Percentiles rank a stretch among this genome's conserved stretches.
These are phyloP conservation scores for Clarias gariepinus DNA, from an alignment of 2,113 vertebrate genomes.

Conservation along the genomic window DNA sequence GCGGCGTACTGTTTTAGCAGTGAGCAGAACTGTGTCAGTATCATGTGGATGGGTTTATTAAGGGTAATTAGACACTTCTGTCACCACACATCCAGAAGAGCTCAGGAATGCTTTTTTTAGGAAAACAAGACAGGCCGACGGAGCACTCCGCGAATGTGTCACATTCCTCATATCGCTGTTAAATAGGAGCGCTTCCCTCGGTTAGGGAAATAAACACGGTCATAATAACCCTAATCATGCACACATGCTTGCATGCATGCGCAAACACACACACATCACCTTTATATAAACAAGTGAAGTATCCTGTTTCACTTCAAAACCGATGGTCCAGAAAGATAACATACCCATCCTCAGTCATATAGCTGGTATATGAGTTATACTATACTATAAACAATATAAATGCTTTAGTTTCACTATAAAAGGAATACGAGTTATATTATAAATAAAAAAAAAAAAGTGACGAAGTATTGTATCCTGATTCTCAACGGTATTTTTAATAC, in stretches of 20 bases:
- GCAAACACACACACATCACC: slow-evolving; percentile 48
- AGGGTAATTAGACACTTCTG: slow-evolving; percentile 31
- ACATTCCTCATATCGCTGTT: slow-evolving; percentile 68
- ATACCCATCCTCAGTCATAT: too few species aligned
- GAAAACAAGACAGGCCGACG: slow-evolving; percentile 39
- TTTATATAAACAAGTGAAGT: slow-evolving; percentile 40
- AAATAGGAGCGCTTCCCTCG: slow-evolving; percentile 48
- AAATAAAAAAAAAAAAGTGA: neutral
- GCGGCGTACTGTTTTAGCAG: neutral
- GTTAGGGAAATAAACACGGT: slow-evolving; percentile 40
- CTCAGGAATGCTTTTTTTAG: slow-evolving; percentile 41
- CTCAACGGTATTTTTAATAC: neutral
- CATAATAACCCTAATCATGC: slow-evolving; percentile 44
- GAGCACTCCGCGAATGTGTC: slow-evolving; percentile 55
- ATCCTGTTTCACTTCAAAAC: neutral
- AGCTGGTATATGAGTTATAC: too few species aligned
- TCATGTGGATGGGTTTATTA: slow-evolving; percentile 31
- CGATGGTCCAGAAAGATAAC: neutral
- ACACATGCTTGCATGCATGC: neutral
- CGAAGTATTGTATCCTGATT: neutral
- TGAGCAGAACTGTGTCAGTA: slow-evolving; percentile 43
- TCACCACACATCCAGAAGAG: slow-evolving; percentile 41
- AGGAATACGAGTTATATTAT: neutral
- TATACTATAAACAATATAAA: too few species aligned
- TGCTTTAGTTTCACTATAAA: too few species aligned